Evolutionary conservation across 2,888 invertebrate species (phyloP).

Genomic region (Agriotes lineatus): DNA sequence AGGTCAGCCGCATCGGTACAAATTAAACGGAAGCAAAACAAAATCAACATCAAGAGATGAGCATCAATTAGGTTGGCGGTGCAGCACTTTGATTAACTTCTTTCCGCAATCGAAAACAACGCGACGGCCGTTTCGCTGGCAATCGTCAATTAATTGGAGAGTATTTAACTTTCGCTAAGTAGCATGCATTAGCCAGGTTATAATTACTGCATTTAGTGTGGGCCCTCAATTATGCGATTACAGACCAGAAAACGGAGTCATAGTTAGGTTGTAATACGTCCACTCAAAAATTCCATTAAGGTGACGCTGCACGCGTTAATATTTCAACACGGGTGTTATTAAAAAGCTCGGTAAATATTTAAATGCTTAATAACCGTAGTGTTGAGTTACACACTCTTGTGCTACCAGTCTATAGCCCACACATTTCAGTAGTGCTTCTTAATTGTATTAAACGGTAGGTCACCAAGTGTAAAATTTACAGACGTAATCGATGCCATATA

Average conservation of each 20-base stretch:
- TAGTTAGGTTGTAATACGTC: background rate
- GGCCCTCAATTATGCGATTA: background rate
- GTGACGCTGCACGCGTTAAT: background rate
- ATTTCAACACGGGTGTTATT: background rate
- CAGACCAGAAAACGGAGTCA: background rate
- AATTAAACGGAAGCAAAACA: slow-evolving; percentile 50
- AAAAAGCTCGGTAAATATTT: background rate
- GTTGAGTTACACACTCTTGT: background rate
- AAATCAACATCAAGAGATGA: slow-evolving; percentile 48
- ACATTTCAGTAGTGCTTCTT: background rate
- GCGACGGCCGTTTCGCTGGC: background rate
- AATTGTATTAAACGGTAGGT: too few relatives aligned
- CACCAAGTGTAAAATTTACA: too few relatives aligned
- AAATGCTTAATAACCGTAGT: background rate
- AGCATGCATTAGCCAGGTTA: background rate
- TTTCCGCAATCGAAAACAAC: too few relatives aligned
- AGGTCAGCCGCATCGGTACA: slow-evolving; percentile 48
- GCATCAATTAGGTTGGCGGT: slow-evolving; percentile 45
- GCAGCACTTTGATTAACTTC: slow-evolving; percentile 23
- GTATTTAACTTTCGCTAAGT: background rate
- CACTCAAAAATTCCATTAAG: background rate
- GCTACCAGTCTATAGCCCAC: background rate
- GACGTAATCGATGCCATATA: too few relatives aligned
- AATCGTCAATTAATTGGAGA: slow-evolving; percentile 13
- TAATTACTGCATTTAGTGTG: background rate